Evolutionary conservation across 1,140 invertebrate genomes (phyloP).

Genomic region (Drosophila auraria): DNA sequence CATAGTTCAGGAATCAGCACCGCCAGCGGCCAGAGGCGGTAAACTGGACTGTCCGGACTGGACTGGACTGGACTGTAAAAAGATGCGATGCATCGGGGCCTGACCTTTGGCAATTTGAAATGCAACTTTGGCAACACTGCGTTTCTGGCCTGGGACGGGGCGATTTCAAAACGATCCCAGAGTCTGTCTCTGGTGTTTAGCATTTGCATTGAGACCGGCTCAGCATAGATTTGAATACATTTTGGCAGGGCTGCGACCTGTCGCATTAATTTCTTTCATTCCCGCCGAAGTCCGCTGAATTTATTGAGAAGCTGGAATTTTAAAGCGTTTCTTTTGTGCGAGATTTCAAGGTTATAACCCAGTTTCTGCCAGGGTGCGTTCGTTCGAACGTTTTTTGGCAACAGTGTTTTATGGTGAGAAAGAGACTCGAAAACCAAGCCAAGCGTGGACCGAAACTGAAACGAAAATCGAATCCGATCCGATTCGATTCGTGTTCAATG

Average conservation of each 20-base stretch:
- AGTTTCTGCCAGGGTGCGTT: conserved; percentile 65
- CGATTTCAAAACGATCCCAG: conserved; percentile 62
- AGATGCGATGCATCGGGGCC: conserved; percentile 45
- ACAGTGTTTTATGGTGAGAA: conserved; percentile 75
- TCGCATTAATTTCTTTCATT: conserved; percentile 61
- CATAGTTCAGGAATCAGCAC: conserved; percentile 13
- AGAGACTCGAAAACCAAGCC: conserved; percentile 26
- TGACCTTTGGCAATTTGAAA: conserved; percentile 79
- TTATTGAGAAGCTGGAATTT: conserved; percentile 71
- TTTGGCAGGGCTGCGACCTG: conserved; percentile 35
- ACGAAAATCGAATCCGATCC: conserved; percentile 65
- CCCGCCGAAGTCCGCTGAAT: conserved; percentile 51
- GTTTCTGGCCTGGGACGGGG: conserved; percentile 22
- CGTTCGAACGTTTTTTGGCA: conserved; percentile 35
- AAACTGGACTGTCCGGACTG: conserved; percentile 40
- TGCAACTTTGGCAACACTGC: conserved; percentile 36
- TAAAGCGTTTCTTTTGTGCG: conserved; percentile 65
- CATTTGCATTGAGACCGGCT: conserved; percentile 69
- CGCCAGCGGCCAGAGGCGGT: background rate
- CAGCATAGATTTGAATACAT: conserved; percentile 73
- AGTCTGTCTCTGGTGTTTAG: conserved; percentile 41
- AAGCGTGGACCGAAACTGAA: conserved; percentile 36
- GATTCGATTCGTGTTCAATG: conserved; percentile 57
- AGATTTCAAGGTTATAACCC: conserved; percentile 80
- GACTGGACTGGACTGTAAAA: conserved; percentile 1